Percentiles rank a stretch among this genome's conserved stretches.
phyloP scores from a whole-genome alignment of 2,113 vertebrate genomes.

The Mungos mungo region DNA sequence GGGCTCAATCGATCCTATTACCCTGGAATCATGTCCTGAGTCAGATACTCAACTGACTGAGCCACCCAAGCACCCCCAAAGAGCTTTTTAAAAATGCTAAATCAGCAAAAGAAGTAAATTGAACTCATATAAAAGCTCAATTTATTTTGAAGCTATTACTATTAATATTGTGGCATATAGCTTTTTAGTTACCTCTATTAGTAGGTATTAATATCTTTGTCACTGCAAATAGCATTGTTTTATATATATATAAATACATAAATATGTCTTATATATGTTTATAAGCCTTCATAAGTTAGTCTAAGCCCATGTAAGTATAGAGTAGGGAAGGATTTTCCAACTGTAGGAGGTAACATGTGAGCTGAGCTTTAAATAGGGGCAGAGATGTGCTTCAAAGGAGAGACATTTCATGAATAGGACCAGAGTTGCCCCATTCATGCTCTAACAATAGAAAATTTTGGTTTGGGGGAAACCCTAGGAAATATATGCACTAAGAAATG shows the following conservation, averaged over 20 bases:
- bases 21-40: too few relatives aligned
- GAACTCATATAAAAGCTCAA: not conserved
- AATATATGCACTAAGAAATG: not conserved
- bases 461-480: not conserved
- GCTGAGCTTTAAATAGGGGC: not conserved
- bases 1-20: too few relatives aligned
- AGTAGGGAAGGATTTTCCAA: not conserved
- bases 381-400: not conserved
- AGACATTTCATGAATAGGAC: not conserved
- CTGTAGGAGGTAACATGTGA: not conserved
- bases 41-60: too few relatives aligned
- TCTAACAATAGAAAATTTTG: not conserved
- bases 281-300: not conserved
- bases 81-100: not conserved
- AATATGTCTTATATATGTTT: not conserved
- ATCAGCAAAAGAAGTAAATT: not conserved
- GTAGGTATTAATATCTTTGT: not conserved
- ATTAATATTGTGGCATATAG: not conserved
- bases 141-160: not conserved
- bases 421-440: not conserved
- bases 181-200: not conserved
- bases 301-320: not conserved
- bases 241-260: too few relatives aligned
- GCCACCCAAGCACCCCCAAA: not conserved
- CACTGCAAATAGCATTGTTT: not conserved